Base-by-base conservation (phyloP, 2,888 invertebrate genomes). In the Agriopis leucophaearia region DNA sequence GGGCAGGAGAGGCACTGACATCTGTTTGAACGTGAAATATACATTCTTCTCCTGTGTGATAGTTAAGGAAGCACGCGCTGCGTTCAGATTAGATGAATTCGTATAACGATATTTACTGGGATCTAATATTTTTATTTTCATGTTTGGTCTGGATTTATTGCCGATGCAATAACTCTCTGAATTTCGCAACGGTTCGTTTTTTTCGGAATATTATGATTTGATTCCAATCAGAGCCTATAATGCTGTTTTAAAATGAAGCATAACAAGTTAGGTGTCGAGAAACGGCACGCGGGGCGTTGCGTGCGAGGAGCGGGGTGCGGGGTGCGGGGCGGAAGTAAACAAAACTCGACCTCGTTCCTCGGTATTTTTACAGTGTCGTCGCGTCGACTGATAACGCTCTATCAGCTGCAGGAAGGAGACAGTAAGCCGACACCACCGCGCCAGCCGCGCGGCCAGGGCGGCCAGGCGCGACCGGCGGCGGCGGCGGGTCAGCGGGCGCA, bases 181-280 rank as follows among this genome's bases (percentile, higher is more conserved):
- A 57, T 64, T 44, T 64, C 18, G 38, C 50, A 50, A 36, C 18
- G 50, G 16, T 48, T 57, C 36, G 52, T n/a, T 18, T 45, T 52
- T 52, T 58, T 38, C 52, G 64, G 48, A 47, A 55, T 48, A 18
- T 35, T 55, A 65, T 54, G 59, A 59, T 65, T 64, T 36, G 65
- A 65, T 59, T 42, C 47, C 16, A 48, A 65, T 65, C 59, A 54
- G 42, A 59, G 59, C 54, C 48, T 48, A 48, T 65, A 55, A 65
- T 35, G 54, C 54, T 48, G 54, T 60, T 59, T 48, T 65, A 55
- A 65, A 59, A 65, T 47, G 47, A 38, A 15, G 38, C 52, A 54
- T 64, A 56, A 50, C 50, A 64, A 64, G 55, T 55, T 47, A 55
- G 38, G 47, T 48, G 50, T 56, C 13, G 36, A 35, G 48, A 42